Conservation (phyloP, 2,888 invertebrate species). For the Sinhomidia bicolor region DNA sequence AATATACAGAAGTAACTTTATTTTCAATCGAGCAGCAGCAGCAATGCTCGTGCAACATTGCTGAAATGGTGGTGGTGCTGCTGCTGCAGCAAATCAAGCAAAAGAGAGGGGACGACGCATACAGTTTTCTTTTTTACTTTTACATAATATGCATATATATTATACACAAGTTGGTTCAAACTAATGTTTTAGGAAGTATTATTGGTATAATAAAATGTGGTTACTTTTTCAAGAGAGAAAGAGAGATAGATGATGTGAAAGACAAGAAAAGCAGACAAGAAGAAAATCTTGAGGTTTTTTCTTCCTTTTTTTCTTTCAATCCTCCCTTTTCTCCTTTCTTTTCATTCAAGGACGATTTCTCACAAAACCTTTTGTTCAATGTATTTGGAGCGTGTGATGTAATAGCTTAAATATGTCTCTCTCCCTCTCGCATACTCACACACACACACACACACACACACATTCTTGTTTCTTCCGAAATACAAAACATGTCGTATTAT, state of each 20-base stretch:
- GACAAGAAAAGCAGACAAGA: conserved; percentile 36
- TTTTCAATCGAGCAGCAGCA: conserved; percentile 30
- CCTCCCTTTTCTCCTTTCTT: background rate
- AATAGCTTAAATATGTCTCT: conserved; percentile 47
- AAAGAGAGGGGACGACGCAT: background rate
- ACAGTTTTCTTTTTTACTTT: background rate
- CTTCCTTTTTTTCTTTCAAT: conserved; percentile 1
- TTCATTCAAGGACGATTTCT: conserved; percentile 30
- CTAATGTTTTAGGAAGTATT: background rate
- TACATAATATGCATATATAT: conserved; percentile 8
- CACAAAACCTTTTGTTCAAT: conserved; percentile 47
- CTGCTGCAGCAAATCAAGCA: background rate
- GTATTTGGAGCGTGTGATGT: conserved; percentile 61
- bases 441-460: too few relatives aligned
- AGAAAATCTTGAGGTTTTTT: conserved; percentile 40
- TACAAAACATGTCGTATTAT: conserved; percentile 49
- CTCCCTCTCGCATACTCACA: background rate
- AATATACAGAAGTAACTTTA: conserved; percentile 5
- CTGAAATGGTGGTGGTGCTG: too few relatives aligned
- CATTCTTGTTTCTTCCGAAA: conserved; percentile 5
- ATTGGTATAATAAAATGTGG: conserved; percentile 45
- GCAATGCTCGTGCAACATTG: too few relatives aligned
- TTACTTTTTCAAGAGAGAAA: background rate
- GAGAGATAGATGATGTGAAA: conserved; percentile 25
- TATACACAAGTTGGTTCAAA: background rate